These are phyloP conservation scores for Beris chalybata DNA, from an alignment of 2,888 invertebrate genomes.

Conservation along the genomic window DNA sequence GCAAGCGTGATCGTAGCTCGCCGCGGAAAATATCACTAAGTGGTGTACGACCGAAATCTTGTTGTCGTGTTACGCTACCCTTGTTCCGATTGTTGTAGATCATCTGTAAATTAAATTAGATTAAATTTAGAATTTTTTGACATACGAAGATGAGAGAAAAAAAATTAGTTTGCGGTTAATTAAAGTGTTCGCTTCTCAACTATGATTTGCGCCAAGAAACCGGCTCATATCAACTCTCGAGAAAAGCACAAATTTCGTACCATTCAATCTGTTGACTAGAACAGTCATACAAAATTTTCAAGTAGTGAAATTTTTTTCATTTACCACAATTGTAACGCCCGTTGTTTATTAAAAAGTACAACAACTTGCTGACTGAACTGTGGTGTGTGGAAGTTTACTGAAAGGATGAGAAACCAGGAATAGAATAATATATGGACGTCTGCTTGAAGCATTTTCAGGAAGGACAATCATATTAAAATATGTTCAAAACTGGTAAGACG, in stretches of 20 bases:
- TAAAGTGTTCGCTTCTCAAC: constrained; percentile 23
- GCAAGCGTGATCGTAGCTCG: constrained; percentile 80
- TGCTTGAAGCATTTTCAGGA: too few relatives aligned
- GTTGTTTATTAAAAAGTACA: constrained; percentile 37
- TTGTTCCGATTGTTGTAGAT: constrained; percentile 81
- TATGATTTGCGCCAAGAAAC: constrained; percentile 7
- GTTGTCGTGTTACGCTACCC: constrained; percentile 83
- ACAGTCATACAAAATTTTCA: constrained; percentile 44
- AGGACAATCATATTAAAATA: too few relatives aligned
- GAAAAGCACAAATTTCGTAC: constrained; percentile 31
- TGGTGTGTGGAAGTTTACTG: constrained; percentile 30
- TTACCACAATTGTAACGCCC: constrained; percentile 34
- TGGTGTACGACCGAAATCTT: constrained; percentile 81
- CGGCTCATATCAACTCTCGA: constrained; percentile 27
- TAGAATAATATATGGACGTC: too few relatives aligned
- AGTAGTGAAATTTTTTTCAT: constrained; percentile 17
- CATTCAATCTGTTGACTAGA: constrained; percentile 43
- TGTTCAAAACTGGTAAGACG: too few relatives aligned
- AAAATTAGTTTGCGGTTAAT: too few relatives aligned
- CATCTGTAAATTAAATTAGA: constrained; percentile 45
- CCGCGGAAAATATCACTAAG: constrained; percentile 93
- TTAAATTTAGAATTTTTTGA: constrained; percentile 31
- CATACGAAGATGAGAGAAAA: too few relatives aligned
- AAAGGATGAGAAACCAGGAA: too few relatives aligned
- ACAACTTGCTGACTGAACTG: constrained; percentile 52